phyloP scores from a whole-genome alignment of 2,888 invertebrate genomes.

The Sinohyriopsis cumingii region DNA sequence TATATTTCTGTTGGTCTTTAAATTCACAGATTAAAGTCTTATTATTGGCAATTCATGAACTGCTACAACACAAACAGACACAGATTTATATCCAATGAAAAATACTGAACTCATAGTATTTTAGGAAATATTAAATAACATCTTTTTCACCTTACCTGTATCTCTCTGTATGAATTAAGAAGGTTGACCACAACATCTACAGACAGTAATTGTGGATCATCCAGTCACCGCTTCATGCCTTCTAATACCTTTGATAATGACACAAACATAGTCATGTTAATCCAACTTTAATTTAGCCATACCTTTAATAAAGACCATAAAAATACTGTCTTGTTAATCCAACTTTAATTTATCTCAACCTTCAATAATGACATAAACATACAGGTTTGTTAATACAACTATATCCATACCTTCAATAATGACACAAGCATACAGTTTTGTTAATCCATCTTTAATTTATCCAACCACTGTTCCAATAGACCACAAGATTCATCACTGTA shows the following conservation, averaged over 20 bases:
- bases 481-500: no score
- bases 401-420: slow-evolving; percentile 72
- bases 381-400: no score
- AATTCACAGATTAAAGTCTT: no score
- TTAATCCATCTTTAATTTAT: no score
- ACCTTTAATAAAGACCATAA: no score
- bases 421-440: neutral
- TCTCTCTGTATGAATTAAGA: slow-evolving; percentile 82
- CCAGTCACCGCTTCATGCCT: slow-evolving; percentile 92
- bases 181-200: slow-evolving; percentile 96
- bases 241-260: slow-evolving; percentile 78
- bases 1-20: no score
- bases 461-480: no score
- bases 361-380: slow-evolving; percentile 36
- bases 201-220: slow-evolving; percentile 96
- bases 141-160: slow-evolving; percentile 59
- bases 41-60: no score
- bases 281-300: no score
- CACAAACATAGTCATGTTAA: neutral
- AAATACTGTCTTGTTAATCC: no score
- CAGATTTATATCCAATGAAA: neutral
- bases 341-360: slow-evolving; percentile 69
- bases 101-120: neutral
- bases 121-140: no score
- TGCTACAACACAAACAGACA: neutral